These are phyloP conservation scores for Subanguina moxae DNA, from an alignment of 1,140 invertebrate genomes.

Conservation along the genomic window DNA sequence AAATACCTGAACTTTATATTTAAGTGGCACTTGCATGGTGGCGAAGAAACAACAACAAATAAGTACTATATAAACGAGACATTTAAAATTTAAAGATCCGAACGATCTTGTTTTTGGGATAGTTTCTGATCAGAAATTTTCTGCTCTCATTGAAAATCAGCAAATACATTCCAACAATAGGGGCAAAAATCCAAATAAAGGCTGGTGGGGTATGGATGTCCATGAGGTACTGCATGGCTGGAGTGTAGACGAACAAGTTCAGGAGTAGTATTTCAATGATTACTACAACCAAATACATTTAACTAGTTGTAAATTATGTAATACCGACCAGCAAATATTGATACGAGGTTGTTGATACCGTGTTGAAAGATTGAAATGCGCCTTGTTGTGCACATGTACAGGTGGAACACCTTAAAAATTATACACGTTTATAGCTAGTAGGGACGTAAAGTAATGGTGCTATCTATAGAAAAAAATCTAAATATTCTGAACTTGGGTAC, in stretches of 20 bases:
- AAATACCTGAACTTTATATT: too few species aligned
- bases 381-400: conserved; percentile 58
- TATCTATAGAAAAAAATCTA: too few species aligned
- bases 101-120: conserved; percentile 49
- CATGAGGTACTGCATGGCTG: conserved; percentile 55
- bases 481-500: too few species aligned
- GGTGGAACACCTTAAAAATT: conserved; percentile 54
- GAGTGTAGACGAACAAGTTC: conserved; percentile 57
- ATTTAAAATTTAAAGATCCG: conserved; percentile 44
- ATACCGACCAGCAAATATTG: conserved; percentile 42
- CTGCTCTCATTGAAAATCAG: conserved; percentile 47
- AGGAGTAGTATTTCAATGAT: conserved; percentile 56
- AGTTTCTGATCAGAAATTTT: conserved; percentile 48
- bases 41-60: too few species aligned
- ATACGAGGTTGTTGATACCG: conserved; percentile 55
- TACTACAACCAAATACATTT: conserved; percentile 12
- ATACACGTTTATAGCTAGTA: background rate
- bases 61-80: too few species aligned
- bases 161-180: conserved; percentile 48
- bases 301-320: too few species aligned
- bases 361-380: conserved; percentile 56
- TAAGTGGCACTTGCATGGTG: too few species aligned
- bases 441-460: too few species aligned
- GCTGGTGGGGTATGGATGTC: conserved; percentile 48
- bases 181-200: conserved; percentile 48